Conservation (phyloP, 2,888 invertebrate species). For the Callinectes sapidus region DNA sequence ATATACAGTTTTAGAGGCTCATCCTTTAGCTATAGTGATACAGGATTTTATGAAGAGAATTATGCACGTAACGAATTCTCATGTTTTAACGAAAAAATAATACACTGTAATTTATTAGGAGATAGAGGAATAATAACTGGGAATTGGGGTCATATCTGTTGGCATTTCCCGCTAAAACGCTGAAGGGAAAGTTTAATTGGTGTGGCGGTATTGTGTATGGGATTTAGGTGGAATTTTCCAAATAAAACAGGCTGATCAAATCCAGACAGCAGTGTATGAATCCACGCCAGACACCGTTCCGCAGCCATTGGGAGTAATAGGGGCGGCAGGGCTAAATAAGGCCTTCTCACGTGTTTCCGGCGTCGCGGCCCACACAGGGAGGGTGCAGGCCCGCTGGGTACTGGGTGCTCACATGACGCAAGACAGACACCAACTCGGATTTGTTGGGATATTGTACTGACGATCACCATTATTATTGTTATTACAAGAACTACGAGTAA, state of each 20-base stretch:
- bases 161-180: slow-evolving; percentile 41
- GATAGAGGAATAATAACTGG: not conserved
- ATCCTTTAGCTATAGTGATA: not conserved
- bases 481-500: not conserved
- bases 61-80: not conserved
- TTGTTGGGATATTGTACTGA: not conserved
- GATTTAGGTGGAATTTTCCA: slow-evolving; percentile 34
- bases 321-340: slow-evolving; percentile 10
- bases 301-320: not conserved
- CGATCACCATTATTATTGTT: not conserved
- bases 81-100: not conserved
- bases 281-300: not conserved
- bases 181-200: slow-evolving; percentile 53
- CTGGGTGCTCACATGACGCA: not conserved
- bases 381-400: too few relatives aligned
- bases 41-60: not conserved
- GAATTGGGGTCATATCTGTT: not conserved
- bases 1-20: slow-evolving; percentile 1
- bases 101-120: not conserved
- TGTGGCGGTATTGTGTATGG: slow-evolving; percentile 46
- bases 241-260: slow-evolving; percentile 10
- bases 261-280: not conserved
- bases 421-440: not conserved
- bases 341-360: slow-evolving; percentile 22
- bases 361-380: not conserved